phyloP scores from a whole-genome alignment of 1,140 invertebrate species.

The Ceratina australensis region DNA sequence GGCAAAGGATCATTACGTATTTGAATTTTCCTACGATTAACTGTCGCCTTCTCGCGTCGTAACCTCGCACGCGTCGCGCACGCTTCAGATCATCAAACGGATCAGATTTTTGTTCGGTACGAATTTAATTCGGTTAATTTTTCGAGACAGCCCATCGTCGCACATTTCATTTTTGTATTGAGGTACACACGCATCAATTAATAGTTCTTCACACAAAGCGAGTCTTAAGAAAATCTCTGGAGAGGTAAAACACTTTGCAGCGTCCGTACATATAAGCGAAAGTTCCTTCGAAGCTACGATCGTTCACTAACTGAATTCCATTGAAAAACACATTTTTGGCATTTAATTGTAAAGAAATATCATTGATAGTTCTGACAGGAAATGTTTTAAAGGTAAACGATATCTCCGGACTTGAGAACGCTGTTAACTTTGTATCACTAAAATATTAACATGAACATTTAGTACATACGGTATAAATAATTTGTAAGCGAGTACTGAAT shows the following conservation, averaged over 20 bases:
- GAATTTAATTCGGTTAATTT: neutral
- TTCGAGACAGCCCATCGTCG: too few relatives aligned
- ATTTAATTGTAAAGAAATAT: neutral
- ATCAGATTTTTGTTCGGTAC: neutral
- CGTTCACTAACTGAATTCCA: neutral
- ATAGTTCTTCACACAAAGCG: too few relatives aligned
- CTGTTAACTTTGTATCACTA: neutral
- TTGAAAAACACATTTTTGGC: neutral
- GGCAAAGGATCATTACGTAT: constrained; percentile 52
- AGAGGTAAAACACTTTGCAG: neutral
- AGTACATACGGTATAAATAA: neutral
- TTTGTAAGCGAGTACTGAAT: neutral
- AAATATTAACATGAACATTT: neutral
- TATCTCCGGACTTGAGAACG: neutral
- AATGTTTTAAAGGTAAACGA: neutral
- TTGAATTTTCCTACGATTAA: constrained; percentile 51
- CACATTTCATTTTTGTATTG: neutral
- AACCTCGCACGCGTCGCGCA: neutral
- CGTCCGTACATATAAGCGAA: neutral
- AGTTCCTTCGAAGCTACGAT: neutral
- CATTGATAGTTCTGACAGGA: neutral
- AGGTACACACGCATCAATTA: too few relatives aligned
- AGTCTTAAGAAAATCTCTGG: neutral
- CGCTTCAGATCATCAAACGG: neutral
- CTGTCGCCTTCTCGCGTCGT: neutral